Conservation (phyloP, 2,888 invertebrate genomes). For the Netelia melanura region DNA sequence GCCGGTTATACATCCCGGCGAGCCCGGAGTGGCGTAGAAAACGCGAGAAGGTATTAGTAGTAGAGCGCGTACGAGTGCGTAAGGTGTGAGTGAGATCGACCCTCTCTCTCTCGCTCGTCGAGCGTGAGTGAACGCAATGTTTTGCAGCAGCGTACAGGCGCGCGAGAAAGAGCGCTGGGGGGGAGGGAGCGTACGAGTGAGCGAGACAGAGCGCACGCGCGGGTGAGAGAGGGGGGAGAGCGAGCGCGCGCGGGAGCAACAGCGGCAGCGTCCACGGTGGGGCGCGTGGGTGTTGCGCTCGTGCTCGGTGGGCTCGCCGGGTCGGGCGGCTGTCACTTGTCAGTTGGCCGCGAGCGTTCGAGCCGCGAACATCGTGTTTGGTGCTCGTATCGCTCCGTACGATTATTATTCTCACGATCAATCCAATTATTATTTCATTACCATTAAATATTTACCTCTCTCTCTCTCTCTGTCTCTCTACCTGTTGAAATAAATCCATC, state of each 20-base stretch:
- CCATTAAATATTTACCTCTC: background rate
- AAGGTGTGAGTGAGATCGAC: background rate
- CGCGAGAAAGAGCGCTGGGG: conserved; percentile 1
- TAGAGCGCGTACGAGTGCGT: conserved; percentile 5
- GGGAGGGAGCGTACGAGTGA: conserved; percentile 27
- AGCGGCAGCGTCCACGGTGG: conserved; percentile 37
- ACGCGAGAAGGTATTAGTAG: conserved; percentile 31
- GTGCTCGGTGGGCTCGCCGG: conserved; percentile 75
- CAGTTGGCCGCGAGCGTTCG: conserved; percentile 79
- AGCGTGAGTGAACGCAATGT: conserved; percentile 14
- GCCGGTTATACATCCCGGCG: conserved; percentile 27
- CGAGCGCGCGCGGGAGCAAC: conserved; percentile 23
- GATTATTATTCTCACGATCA: conserved; percentile 6
- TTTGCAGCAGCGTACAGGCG: conserved; percentile 20
- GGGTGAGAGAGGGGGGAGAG: conserved; percentile 19
- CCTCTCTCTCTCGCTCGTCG: conserved; percentile 3
- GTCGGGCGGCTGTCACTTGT: conserved; percentile 78
- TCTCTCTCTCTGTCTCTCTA: background rate
- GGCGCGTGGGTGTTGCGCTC: conserved; percentile 65
- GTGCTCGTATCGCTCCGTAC: background rate
- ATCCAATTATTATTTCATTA: background rate
- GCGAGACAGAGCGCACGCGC: background rate
- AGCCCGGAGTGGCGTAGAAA: conserved; percentile 31
- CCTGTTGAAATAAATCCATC: background rate
- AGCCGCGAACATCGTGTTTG: conserved; percentile 66